Evolutionary conservation across 2,888 invertebrate species (phyloP).

Genomic region (Acanthosepion pharaonis): DNA sequence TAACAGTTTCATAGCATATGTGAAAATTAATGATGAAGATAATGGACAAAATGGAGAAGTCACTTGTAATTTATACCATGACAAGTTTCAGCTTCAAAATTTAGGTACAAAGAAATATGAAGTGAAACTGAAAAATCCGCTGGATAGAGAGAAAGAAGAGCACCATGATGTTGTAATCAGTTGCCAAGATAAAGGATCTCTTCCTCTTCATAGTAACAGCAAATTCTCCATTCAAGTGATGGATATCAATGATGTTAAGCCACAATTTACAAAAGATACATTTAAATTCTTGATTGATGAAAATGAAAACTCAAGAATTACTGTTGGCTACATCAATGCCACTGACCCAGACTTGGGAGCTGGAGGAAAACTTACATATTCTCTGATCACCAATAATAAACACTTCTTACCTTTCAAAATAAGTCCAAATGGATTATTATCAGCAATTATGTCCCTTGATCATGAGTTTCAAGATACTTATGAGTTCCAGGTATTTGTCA

Average conservation of each 20-base stretch:
- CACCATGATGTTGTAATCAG: conserved; percentile 2
- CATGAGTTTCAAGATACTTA: conserved; percentile 33
- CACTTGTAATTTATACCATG: background rate
- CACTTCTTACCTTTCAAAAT: conserved; percentile 33
- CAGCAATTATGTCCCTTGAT: conserved; percentile 22
- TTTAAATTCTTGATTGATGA: conserved; percentile 33
- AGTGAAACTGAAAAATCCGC: background rate
- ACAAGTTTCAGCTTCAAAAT: background rate
- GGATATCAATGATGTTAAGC: background rate
- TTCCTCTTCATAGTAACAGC: conserved; percentile 23
- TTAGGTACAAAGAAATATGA: background rate
- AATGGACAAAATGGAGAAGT: background rate
- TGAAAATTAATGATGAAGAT: background rate
- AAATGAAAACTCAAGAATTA: background rate
- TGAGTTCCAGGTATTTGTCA: background rate
- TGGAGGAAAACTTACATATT: background rate
- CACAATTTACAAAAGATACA: conserved; percentile 12
- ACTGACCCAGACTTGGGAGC: background rate
- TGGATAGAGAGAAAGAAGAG: background rate
- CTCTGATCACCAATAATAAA: background rate
- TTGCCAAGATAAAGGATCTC: conserved; percentile 22
- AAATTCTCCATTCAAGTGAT: conserved; percentile 22
- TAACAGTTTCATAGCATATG: background rate
- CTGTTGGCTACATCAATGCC: conserved; percentile 11
- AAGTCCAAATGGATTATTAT: background rate